Base-by-base conservation (phyloP, 2,797 vertebrate species). In the Columba guinea region DNA sequence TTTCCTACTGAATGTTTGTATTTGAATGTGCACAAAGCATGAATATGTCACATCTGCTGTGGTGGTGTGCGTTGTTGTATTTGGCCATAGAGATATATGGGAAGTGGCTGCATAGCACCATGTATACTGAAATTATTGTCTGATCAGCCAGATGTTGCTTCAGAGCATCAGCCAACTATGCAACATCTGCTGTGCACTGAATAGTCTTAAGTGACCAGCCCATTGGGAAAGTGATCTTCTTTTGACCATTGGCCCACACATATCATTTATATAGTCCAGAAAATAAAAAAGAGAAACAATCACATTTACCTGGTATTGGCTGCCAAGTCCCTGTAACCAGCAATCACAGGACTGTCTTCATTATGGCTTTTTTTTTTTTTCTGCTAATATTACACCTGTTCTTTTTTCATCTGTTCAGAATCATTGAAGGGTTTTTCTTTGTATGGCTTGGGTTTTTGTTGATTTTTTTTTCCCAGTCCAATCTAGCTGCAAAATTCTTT, bases 51-150 rank as follows among this genome's bases (percentile, higher is more conserved):
- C 22, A 4, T 70, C 52, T 60, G 23, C 35, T 64, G 41, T 32
- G 35, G 7, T 46, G 28, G 1, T 51, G 23, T 69, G 12, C 9
- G 58, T 55, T 15, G 24, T 13, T 91, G 21, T 53, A 9, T 18
- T 87, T 62, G 76, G 10, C 34, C 5, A 2, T 30, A 44, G 52
- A 73, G 18, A 22, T 7, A 9, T 9, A 14, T 7, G 27, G 32
- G 21, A 74, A 48, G 17, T 24, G 28, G 6, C 17, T 71, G 49
- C 26, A 6, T 17, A 62, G 23, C 23, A 73, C 17, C 53, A 18
- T 0, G 0, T 16, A 28, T 53, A 4, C 58, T 22, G 55, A 39
- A 65, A 46, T 53, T 48, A 5, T 52, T 4, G 1, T 27, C 48
- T 68, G 17, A 27, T 34, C 41, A 82, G 19, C 4, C 41, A 78